phyloP scores from a whole-genome alignment of 2,113 vertebrate species.

The Trochalopteron elliotii region DNA sequence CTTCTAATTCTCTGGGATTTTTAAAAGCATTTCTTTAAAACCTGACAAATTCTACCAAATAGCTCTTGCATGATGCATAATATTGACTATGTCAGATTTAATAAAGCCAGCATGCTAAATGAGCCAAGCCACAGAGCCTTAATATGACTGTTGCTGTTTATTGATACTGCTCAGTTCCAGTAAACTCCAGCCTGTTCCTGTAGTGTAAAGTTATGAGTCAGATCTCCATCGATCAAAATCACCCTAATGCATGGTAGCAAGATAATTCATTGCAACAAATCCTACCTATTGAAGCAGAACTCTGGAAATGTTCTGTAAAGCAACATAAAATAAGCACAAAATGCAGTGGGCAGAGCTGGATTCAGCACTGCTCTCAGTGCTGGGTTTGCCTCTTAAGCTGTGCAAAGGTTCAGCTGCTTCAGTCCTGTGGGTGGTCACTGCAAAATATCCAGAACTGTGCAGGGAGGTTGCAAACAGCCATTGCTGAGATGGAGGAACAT shows the following conservation, averaged over 20 bases:
- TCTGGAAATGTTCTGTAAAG: neutral
- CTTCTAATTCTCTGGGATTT: neutral
- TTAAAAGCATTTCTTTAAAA: neutral
- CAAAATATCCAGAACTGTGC: rapidly evolving
- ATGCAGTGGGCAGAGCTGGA: neutral
- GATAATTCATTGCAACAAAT: neutral
- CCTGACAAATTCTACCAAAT: neutral
- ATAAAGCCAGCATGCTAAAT: neutral
- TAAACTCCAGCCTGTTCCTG: neutral
- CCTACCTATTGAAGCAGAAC: neutral
- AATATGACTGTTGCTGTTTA: neutral
- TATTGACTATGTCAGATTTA: neutral
- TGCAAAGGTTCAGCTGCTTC: neutral
- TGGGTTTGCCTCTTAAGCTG: neutral
- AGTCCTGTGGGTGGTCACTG: neutral
- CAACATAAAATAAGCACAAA: neutral
- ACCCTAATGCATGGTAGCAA: neutral
- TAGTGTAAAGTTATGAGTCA: neutral
- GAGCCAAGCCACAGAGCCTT: neutral
- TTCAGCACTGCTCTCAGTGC: neutral
- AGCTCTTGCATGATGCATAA: neutral
- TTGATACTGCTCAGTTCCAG: neutral
- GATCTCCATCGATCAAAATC: neutral
- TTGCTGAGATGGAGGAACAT: neutral
- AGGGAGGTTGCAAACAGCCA: neutral